These are phyloP conservation scores for Physella acuta DNA, from an alignment of 1,140 invertebrate genomes.

Conservation along the genomic window DNA sequence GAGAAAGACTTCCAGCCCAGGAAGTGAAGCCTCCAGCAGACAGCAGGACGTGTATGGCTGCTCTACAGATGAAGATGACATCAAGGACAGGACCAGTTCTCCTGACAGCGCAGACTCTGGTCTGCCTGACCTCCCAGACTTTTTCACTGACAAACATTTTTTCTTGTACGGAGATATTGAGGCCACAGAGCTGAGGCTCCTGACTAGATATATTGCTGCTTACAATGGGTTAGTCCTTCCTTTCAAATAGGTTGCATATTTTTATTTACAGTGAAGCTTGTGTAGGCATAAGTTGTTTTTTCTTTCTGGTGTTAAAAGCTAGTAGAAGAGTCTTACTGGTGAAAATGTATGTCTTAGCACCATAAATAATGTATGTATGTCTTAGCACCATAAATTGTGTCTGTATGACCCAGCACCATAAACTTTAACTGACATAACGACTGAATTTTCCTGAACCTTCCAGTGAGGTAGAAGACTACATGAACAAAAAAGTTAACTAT, in stretches of 20 bases:
- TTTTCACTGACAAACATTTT: conserved; percentile 56
- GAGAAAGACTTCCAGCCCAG: too few relatives aligned
- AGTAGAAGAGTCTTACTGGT: too few relatives aligned
- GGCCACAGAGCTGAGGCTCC: conserved; percentile 35
- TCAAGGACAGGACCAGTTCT: too few relatives aligned
- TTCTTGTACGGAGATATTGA: conserved; percentile 57
- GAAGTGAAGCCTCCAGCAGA: conserved; percentile 2
- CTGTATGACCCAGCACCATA: too few relatives aligned
- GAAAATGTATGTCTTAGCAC: too few relatives aligned
- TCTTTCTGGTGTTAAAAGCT: too few relatives aligned
- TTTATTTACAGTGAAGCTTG: too few relatives aligned
- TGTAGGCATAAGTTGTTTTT: too few relatives aligned
- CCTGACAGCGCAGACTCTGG: conserved; percentile 44
- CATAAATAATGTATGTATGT: too few relatives aligned
- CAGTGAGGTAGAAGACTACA: conserved; percentile 57
- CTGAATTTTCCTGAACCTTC: conserved; percentile 15
- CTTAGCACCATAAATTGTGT: too few relatives aligned
- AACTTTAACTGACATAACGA: too few relatives aligned
- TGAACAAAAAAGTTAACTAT: conserved; percentile 56
- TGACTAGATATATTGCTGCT: conserved; percentile 54
- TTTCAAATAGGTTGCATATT: too few relatives aligned
- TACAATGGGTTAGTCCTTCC: conserved; percentile 54
- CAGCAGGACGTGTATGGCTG: conserved; percentile 40
- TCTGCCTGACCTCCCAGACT: conserved; percentile 56
- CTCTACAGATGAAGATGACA: conserved; percentile 50